Conservation (phyloP, 2,888 invertebrate species). For the Sinhomidia bicolor region DNA sequence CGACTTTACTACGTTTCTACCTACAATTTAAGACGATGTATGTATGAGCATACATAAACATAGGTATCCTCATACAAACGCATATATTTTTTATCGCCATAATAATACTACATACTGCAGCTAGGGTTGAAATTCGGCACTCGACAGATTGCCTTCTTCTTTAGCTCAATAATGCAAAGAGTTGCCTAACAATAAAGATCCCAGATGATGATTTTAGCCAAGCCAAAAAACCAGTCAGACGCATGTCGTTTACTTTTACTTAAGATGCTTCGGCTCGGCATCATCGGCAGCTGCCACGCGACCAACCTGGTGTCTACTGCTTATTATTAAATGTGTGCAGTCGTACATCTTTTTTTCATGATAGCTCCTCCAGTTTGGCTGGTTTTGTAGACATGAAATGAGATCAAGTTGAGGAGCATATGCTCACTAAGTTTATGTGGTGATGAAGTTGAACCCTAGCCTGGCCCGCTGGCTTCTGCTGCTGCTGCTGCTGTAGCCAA, state of each 20-base stretch:
- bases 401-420: neutral
- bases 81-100: conserved; percentile 7
- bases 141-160: conserved; percentile 35
- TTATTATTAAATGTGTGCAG: conserved; percentile 45
- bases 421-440: neutral
- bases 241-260: conserved; percentile 56
- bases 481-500: too few relatives aligned
- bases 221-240: conserved; percentile 62
- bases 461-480: too few relatives aligned
- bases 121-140: conserved; percentile 46
- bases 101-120: conserved; percentile 11
- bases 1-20: too few relatives aligned
- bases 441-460: neutral
- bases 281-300: conserved; percentile 76
- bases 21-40: too few relatives aligned
- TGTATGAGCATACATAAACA: too few relatives aligned
- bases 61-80: neutral
- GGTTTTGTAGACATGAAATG: neutral
- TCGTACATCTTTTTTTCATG: conserved; percentile 8
- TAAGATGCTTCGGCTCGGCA: too few relatives aligned
- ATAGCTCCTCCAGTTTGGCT: conserved; percentile 34
- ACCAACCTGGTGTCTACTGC: conserved; percentile 60
- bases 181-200: conserved; percentile 5
- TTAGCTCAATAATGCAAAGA: conserved; percentile 2
- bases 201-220: conserved; percentile 47